phyloP scores from a whole-genome alignment of 2,888 invertebrate genomes.

The Drosophila cracens region DNA sequence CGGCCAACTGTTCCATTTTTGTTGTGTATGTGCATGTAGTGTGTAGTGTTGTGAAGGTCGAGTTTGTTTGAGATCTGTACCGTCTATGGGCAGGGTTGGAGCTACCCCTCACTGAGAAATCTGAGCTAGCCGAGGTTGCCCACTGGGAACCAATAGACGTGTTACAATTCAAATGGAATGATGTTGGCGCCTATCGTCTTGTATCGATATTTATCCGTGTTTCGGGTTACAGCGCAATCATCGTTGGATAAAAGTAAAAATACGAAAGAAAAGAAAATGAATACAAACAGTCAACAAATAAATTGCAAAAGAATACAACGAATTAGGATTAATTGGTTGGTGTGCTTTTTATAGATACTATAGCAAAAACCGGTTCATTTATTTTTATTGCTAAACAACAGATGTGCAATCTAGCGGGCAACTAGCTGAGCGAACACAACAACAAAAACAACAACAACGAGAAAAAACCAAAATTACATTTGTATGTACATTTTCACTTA shows the following conservation, averaged over 20 bases:
- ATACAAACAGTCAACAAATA: constrained; percentile 18
- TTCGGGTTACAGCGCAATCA: neutral
- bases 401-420: constrained; percentile 31
- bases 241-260: constrained; percentile 10
- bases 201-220: constrained; percentile 39
- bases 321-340: constrained; percentile 5
- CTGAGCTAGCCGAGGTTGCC: no score
- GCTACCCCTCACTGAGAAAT: no score
- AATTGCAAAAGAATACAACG: constrained; percentile 2
- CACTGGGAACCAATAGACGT: no score
- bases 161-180: constrained; percentile 34
- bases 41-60: no score
- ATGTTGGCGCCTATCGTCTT: neutral
- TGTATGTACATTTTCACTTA: constrained; percentile 20
- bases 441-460: constrained; percentile 5
- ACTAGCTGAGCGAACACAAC: constrained; percentile 29
- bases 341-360: neutral
- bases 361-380: constrained; percentile 2
- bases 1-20: no score
- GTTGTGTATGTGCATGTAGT: no score
- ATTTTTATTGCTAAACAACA: constrained; percentile 32
- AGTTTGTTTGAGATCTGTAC: no score
- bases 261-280: neutral
- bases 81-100: no score
- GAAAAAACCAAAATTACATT: constrained; percentile 4